Conservation (phyloP, 2,888 invertebrate species). For the Phengaris alcon region DNA sequence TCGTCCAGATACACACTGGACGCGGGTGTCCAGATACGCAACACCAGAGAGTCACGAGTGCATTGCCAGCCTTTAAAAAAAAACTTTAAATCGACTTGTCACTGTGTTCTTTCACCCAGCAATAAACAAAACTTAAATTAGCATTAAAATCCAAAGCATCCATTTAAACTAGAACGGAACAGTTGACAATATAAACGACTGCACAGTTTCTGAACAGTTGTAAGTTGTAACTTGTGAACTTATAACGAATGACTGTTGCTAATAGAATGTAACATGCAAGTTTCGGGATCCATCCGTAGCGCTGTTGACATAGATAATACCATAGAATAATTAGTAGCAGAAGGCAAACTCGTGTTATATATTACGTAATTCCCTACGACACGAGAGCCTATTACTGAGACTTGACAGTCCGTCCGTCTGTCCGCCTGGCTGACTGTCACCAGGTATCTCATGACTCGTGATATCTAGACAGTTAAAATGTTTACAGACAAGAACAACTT, state of each 20-base stretch:
- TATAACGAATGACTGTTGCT: conserved; percentile 1
- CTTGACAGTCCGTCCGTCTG: too few species aligned
- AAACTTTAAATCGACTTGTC: background rate
- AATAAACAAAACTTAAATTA: conserved; percentile 10
- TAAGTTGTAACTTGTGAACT: conserved; percentile 13
- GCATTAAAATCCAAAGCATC: conserved; percentile 10
- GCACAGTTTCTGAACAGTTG: background rate
- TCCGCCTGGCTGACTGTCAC: too few species aligned
- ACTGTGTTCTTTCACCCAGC: background rate
- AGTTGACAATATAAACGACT: background rate
- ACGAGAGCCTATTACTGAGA: too few species aligned
- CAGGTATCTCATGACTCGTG: too few species aligned
- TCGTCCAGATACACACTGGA: too few species aligned
- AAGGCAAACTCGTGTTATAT: too few species aligned
- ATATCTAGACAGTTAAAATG: too few species aligned
- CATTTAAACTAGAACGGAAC: background rate
- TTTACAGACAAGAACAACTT: too few species aligned
- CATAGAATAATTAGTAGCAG: too few species aligned
- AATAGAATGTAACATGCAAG: conserved; percentile 6
- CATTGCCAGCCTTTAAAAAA: background rate
- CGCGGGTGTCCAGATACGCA: too few species aligned
- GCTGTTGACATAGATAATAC: too few species aligned
- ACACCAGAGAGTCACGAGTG: background rate
- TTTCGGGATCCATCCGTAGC: background rate
- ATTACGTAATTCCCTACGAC: too few species aligned